A percentile compares a stretch with the other conserved stretches of the same genome.
Conservation (phyloP, 2,888 invertebrate genomes). For the Cenopis cana region DNA sequence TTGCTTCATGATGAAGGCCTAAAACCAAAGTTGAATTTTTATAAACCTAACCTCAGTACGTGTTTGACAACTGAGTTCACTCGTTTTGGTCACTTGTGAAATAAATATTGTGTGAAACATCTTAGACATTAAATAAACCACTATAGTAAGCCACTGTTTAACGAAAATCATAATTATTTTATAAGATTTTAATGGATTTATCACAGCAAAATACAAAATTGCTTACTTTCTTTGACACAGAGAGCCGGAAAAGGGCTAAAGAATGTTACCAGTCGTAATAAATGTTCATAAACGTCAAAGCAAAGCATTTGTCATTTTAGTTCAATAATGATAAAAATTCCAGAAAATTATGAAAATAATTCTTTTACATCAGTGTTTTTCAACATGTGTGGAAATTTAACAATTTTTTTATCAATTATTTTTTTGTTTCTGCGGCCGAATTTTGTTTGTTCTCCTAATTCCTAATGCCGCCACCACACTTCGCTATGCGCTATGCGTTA, state of each 20-base stretch:
- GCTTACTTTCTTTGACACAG: slow-evolving; percentile 82
- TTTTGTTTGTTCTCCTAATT: no score
- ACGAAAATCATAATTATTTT: slow-evolving; percentile 48
- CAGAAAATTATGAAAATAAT: no score
- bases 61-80: slow-evolving; percentile 56
- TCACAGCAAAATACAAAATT: slow-evolving; percentile 61
- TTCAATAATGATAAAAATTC: no score
- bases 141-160: slow-evolving; percentile 47
- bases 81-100: slow-evolving; percentile 51
- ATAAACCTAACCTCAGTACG: slow-evolving; percentile 40
- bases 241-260: slow-evolving; percentile 76
- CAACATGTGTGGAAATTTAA: no score
- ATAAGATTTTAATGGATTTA: slow-evolving; percentile 70
- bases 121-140: slow-evolving; percentile 47
- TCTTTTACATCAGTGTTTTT: no score
- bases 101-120: slow-evolving; percentile 63
- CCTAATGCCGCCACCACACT: no score
- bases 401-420: no score
- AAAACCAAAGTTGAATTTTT: slow-evolving; percentile 65
- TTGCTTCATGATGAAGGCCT: slow-evolving; percentile 93
- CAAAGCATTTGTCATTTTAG: slow-evolving; percentile 1
- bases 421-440: no score
- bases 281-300: slow-evolving; percentile 28
- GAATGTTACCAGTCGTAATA: slow-evolving; percentile 47
- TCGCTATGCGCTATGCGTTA: no score